Evolutionary conservation across 1,140 invertebrate species (phyloP).

Genomic region (Listronotus oregonensis): DNA sequence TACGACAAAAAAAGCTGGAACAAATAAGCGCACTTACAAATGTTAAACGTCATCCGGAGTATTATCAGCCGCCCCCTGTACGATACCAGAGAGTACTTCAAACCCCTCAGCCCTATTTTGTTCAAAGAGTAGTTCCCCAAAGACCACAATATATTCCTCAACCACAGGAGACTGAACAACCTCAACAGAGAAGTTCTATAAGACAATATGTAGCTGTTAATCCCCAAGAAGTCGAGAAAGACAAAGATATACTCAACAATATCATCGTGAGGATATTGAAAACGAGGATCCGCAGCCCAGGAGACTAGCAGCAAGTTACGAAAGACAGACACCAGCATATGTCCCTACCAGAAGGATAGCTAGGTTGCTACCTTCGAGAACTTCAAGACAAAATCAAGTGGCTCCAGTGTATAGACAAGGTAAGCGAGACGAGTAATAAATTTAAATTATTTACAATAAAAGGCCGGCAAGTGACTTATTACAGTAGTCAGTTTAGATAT

Average conservation of each 20-base stretch:
- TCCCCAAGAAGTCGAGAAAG: slow-evolving; percentile 17
- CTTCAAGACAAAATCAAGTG: slow-evolving; percentile 36
- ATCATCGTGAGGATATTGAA: slow-evolving; percentile 21
- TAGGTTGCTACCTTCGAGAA: slow-evolving; percentile 31
- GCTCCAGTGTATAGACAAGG: background rate
- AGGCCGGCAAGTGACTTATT: too few species aligned
- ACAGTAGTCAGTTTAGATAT: too few species aligned
- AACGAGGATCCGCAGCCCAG: slow-evolving; percentile 17
- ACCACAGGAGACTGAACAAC: slow-evolving; percentile 17
- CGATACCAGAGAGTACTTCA: slow-evolving; percentile 27
- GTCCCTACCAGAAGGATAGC: slow-evolving; percentile 38
- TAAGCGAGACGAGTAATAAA: slow-evolving; percentile 9
- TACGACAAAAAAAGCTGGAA: slow-evolving; percentile 62
- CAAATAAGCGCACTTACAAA: slow-evolving; percentile 51
- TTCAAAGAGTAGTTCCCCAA: slow-evolving; percentile 21
- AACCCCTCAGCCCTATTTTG: slow-evolving; percentile 38
- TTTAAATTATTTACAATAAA: too few species aligned
- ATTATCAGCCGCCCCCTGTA: slow-evolving; percentile 34
- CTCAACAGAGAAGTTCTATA: slow-evolving; percentile 11
- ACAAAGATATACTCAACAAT: slow-evolving; percentile 16
- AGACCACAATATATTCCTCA: slow-evolving; percentile 18
- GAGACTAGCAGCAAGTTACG: slow-evolving; percentile 16
- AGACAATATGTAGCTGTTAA: slow-evolving; percentile 24
- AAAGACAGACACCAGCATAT: background rate
- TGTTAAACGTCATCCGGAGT: slow-evolving; percentile 31